Percentiles rank a stretch among this genome's conserved stretches.
Evolutionary conservation across 1,140 invertebrate species (phyloP).

Genomic region (Drosophila persimilis): DNA sequence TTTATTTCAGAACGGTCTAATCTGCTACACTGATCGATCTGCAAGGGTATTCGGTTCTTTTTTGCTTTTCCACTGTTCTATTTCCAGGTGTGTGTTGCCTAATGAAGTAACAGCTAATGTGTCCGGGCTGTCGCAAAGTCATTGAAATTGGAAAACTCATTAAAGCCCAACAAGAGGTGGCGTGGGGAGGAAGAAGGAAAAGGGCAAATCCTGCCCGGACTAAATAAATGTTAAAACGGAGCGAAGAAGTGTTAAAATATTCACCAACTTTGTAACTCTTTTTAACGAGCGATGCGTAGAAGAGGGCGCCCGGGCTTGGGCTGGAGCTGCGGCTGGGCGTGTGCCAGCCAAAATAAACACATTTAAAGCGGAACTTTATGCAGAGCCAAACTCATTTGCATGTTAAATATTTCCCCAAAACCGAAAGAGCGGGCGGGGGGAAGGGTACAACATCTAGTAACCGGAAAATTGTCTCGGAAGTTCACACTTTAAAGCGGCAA

Average conservation of each 20-base stretch:
- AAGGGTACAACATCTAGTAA: conserved; percentile 17
- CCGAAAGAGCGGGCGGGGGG: conserved; percentile 2
- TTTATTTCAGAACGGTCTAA: too few relatives aligned
- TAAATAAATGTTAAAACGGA: conserved; percentile 79
- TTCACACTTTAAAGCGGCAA: conserved; percentile 71
- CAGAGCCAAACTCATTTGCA: conserved; percentile 81
- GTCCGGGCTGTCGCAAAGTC: conserved; percentile 22
- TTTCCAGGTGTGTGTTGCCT: conserved; percentile 16
- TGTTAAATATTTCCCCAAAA: conserved; percentile 76
- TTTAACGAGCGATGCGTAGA: conserved; percentile 63
- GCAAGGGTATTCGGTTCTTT: too few relatives aligned
- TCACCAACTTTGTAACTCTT: conserved; percentile 82
- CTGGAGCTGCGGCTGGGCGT: conserved; percentile 28
- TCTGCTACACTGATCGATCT: too few relatives aligned
- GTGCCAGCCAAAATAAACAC: conserved; percentile 80
- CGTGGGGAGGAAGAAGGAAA: not conserved
- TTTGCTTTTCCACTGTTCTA: too few relatives aligned
- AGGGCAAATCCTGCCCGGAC: conserved; percentile 36
- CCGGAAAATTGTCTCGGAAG: conserved; percentile 63
- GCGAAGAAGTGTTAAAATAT: conserved; percentile 80
- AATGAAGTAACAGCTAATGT: conserved; percentile 43
- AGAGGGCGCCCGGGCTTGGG: not conserved
- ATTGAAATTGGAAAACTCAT: conserved; percentile 53
- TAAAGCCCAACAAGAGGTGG: conserved; percentile 21
- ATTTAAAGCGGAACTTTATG: conserved; percentile 81